These are phyloP conservation scores for Epizoanthus stellaris DNA, from an alignment of 92 coral and sea anemone species.

Conservation along the genomic window DNA sequence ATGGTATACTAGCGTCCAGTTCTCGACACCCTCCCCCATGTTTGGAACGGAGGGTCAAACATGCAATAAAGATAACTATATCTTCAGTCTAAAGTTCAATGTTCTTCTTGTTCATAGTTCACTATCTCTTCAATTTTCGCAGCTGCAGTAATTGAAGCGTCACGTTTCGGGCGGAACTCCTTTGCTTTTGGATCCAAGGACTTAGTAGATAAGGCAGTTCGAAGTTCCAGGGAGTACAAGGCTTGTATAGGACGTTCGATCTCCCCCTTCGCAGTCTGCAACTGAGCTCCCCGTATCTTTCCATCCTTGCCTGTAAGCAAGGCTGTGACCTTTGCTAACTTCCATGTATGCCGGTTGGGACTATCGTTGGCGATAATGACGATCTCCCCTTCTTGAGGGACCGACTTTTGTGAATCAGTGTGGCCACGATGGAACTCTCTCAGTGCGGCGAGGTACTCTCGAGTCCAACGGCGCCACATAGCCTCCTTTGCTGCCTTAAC, in stretches of 20 bases:
- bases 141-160: too few relatives aligned
- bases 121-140: too few relatives aligned
- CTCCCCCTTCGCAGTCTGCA: neutral
- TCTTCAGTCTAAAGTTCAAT: too few relatives aligned
- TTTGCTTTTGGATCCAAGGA: too few relatives aligned
- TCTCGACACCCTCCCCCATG: too few relatives aligned
- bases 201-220: too few relatives aligned
- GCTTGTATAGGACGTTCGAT: conserved; percentile 4
- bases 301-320: neutral
- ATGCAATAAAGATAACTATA: too few relatives aligned
- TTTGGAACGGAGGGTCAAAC: too few relatives aligned
- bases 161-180: too few relatives aligned
- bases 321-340: neutral
- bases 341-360: neutral
- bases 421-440: too few relatives aligned
- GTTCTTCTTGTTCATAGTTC: too few relatives aligned
- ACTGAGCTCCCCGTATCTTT: neutral
- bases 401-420: neutral
- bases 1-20: too few relatives aligned
- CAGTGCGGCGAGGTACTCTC: neutral
- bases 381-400: neutral
- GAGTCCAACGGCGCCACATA: neutral
- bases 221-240: neutral
- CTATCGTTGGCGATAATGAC: neutral
- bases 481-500: neutral